phyloP scores from a whole-genome alignment of 92 coral and sea anemone genomes.

The Micromussa lordhowensis region DNA sequence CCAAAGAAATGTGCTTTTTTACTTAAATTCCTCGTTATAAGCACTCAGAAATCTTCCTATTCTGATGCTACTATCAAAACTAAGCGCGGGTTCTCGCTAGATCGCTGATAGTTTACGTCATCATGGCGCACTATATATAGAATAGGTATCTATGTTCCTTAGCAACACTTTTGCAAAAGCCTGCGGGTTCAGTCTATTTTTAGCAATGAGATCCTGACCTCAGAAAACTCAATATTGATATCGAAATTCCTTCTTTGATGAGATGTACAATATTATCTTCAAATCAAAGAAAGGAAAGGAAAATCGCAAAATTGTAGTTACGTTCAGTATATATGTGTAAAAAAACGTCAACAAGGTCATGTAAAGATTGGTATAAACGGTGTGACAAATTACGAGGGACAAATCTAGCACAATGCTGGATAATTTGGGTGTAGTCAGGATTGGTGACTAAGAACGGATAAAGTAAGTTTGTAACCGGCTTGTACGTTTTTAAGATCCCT shows the following conservation, averaged over 20 bases:
- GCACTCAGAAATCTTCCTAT: neutral
- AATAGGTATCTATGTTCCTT: neutral
- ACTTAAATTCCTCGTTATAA: neutral
- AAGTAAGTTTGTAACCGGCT: neutral
- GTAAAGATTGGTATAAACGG: neutral
- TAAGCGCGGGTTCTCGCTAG: neutral
- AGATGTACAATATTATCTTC: neutral
- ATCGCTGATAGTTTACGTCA: neutral
- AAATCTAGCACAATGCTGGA: neutral
- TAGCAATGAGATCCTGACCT: neutral
- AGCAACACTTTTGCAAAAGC: neutral
- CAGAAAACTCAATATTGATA: neutral
- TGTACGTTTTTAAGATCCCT: neutral
- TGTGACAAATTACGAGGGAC: neutral
- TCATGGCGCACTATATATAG: neutral
- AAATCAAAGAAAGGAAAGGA: neutral
- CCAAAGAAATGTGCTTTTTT: neutral
- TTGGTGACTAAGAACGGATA: neutral
- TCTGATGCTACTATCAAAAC: neutral
- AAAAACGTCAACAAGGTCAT: neutral
- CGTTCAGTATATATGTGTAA: neutral
- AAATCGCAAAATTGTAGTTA: neutral
- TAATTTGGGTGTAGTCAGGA: too few relatives aligned
- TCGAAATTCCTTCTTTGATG: neutral
- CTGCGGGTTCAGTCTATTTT: neutral